Conservation (phyloP, 2,888 invertebrate genomes). For the Miltochrista miniata region DNA sequence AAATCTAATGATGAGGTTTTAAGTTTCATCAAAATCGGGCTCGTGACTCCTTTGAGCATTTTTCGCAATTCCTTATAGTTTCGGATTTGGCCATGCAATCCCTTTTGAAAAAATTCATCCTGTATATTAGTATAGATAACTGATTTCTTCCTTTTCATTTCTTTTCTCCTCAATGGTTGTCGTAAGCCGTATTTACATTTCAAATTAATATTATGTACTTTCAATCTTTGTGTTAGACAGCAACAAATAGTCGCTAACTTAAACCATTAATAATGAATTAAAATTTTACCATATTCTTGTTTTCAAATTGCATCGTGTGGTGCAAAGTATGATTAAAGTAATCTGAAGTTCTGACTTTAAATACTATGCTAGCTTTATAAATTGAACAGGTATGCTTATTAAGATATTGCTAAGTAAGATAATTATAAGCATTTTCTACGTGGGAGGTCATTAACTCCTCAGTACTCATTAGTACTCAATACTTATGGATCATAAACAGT, state of each 20-base stretch:
- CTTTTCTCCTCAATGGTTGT: not conserved
- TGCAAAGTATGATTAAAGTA: slow-evolving; percentile 6
- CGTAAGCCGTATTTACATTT: slow-evolving; percentile 6
- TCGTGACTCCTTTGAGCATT: no score
- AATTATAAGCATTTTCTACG: not conserved
- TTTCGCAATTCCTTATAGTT: no score
- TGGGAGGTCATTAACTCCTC: slow-evolving; percentile 1
- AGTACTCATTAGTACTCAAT: not conserved
- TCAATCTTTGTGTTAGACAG: slow-evolving; percentile 1
- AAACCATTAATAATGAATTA: slow-evolving; percentile 9
- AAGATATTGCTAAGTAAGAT: not conserved
- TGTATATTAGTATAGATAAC: not conserved
- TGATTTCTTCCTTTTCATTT: slow-evolving; percentile 1
- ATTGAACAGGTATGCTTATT: not conserved
- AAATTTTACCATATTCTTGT: slow-evolving; percentile 2
- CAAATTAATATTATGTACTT: slow-evolving; percentile 6
- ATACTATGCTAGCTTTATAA: not conserved
- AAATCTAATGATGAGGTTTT: no score
- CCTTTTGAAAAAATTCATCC: no score
- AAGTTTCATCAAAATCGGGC: no score
- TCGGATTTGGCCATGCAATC: no score
- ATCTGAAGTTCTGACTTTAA: not conserved
- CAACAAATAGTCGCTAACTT: slow-evolving; percentile 5
- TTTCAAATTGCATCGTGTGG: slow-evolving; percentile 5
- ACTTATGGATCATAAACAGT: not conserved